Conservation (phyloP, 2,888 invertebrate species). For the Drosophila nigritarsus region DNA sequence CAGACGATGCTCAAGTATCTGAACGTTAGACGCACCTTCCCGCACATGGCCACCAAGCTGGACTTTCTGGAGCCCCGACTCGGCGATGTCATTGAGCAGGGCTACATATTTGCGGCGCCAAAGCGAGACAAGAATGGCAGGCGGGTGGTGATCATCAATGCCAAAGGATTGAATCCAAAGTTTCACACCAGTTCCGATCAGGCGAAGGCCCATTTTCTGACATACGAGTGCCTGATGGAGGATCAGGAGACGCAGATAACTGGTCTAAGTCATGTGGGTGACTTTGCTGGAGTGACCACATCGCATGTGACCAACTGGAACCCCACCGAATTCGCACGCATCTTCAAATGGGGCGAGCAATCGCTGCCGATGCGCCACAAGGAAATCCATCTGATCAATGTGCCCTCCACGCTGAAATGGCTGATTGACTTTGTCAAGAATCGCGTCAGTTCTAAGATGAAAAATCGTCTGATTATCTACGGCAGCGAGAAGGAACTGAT, state of each 20-base stretch:
- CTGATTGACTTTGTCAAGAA: constrained; percentile 90
- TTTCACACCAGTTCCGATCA: constrained; percentile 89
- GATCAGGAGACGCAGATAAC: constrained; percentile 91
- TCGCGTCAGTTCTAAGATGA: constrained; percentile 90
- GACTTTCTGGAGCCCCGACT: constrained; percentile 88
- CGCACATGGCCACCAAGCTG: constrained; percentile 88
- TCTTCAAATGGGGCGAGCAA: constrained; percentile 93
- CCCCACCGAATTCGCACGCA: constrained; percentile 89
- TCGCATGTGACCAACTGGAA: constrained; percentile 90
- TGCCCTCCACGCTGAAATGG: constrained; percentile 90
- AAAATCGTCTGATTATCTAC: constrained; percentile 88
- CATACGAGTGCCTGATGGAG: constrained; percentile 91
- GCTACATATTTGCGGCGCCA: constrained; percentile 92
- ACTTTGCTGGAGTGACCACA: constrained; percentile 88
- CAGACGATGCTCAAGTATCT: constrained; percentile 92
- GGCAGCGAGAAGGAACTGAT: constrained; percentile 87
- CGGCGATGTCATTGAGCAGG: constrained; percentile 88
- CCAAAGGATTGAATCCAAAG: constrained; percentile 89
- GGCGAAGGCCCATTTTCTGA: constrained; percentile 89
- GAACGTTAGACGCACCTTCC: constrained; percentile 89
- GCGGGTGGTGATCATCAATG: constrained; percentile 88
- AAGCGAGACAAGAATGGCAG: constrained; percentile 90
- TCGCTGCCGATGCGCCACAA: constrained; percentile 93
- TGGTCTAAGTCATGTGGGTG: constrained; percentile 91
- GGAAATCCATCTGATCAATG: constrained; percentile 89